Base-by-base conservation (phyloP, 2,113 vertebrate genomes). In the Calypte anna region DNA sequence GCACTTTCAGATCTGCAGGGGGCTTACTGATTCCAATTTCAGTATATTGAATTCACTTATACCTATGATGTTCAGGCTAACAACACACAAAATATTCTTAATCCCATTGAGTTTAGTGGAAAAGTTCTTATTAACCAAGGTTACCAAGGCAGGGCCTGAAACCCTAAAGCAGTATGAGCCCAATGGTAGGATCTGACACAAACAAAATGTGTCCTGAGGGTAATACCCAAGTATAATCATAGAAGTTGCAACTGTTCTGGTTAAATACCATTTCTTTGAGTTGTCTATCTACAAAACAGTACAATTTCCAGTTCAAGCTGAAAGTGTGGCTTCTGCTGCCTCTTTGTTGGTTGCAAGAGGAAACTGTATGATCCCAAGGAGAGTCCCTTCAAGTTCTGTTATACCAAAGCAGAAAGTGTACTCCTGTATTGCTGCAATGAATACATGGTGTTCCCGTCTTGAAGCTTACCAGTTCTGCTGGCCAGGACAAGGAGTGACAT, bases 1-100 rank as follows among this genome's bases (percentile, higher is more conserved):
- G 63, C 55, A 69, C 78, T 91, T 94, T 43, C 7, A 83, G 81
- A 95, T 67, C 93, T 87, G 66, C 70, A 58, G 95, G 95, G 53
- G 21, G 57, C 43, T 87, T 46, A 25, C 72, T 82, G 40, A 73
- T 92, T 48, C 53, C 31, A 46, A 9, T 86, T 91, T 68, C 55
- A 69, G 58, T 57, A 54, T 89, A 68, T 30, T 69, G 87, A 87
- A 76, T 89, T 94, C 82, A 30, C 54, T 76, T 89, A 66, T 84
- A 58, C 24, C 20, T 53, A 24, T 0, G 4, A 33, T 91, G 36
- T 46, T 93, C 72, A 73, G 69, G 19, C 55, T 89, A 87, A 69
- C 21, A 75, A 30, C 25, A 28, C 69, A 17, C 11, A 84, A 90
- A 86, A 70, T 90, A 44, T 30, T 72, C 22, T 50, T 81, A 9